Base-by-base conservation (phyloP, 2,888 invertebrate species). In the Cybosia mesomella region DNA sequence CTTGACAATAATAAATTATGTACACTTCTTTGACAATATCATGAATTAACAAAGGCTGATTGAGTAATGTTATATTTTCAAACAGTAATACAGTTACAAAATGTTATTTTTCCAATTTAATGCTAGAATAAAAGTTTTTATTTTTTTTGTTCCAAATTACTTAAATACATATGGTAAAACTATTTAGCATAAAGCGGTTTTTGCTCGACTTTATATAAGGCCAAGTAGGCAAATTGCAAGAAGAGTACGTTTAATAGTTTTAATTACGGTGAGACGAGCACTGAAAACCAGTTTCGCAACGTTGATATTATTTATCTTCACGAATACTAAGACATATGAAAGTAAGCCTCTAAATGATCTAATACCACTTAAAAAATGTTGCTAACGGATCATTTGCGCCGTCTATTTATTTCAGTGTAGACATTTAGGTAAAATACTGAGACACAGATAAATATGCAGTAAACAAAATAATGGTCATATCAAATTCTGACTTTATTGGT, bases 231-330 rank as follows among this genome's bases (percentile, higher is more conserved):
- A 49, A 9, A n/a, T 49, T n/a, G n/a, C n/a, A n/a, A n/a, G 2
- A 4, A 49, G n/a, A 8, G 5, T 4, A 43, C 2, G 15, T 49
- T 18, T n/a, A 49, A 49, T 49, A 9, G n/a, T 49, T 39, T 15
- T 43, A 18, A 43, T 18, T 18, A 43, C 43, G 18, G 18, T 18
- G 18, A 18, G 49, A 49, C n/a, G 7, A n/a, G 8, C 18, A 49
- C 15, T 4, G 24, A 36, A 78, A 83, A 81, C 81, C 79, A 68
- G 81, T 81, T 83, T 70, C 18, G n/a, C 64, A 71, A 72, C 67
- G 74, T 71, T 0, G 36, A 63, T 22, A 9, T 55, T 49, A 49
- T 32, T 58, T 73, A 73, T 58, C 62, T 43, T 18, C 11, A 64
- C 54, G 70, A 76, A 70, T 70, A 66, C 58, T 36, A 2, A 10